Conservation (phyloP, 2,797 vertebrate genomes). For the Picus viridis region DNA sequence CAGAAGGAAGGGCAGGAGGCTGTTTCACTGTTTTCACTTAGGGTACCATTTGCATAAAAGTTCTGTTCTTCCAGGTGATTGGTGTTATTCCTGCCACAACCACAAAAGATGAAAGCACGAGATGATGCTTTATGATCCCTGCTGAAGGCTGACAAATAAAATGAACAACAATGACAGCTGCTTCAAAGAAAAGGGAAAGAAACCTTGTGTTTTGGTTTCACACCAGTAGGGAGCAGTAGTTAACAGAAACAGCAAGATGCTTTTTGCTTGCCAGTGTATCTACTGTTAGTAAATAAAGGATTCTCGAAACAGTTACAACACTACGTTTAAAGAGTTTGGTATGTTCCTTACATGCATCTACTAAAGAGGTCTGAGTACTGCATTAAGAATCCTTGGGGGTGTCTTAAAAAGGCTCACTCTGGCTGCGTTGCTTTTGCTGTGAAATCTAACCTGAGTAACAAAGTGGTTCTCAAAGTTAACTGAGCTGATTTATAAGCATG, state of each 20-base stretch:
- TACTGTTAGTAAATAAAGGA: background rate
- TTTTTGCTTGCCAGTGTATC: background rate
- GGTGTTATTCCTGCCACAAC: background rate
- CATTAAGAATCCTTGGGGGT: background rate
- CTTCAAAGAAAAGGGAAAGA: background rate
- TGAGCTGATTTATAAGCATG: background rate
- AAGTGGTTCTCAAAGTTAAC: background rate
- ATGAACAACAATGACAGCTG: background rate
- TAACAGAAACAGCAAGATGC: background rate
- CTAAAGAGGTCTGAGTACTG: background rate
- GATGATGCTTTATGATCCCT: background rate
- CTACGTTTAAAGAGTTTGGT: accelerated
- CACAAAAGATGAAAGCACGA: background rate
- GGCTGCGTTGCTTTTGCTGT: background rate
- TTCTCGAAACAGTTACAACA: background rate
- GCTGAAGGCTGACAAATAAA: background rate
- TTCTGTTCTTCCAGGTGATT: background rate
- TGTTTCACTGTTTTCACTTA: background rate
- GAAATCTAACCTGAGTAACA: background rate
- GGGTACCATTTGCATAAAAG: background rate
- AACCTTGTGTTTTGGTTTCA: background rate
- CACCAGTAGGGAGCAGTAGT: slow-evolving; percentile 50
- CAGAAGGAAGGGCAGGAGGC: background rate
- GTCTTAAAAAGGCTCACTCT: background rate
- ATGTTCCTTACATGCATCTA: background rate